A percentile compares a stretch with the other conserved stretches of the same genome.
These are phyloP conservation scores for Alethe castanea DNA, from an alignment of 2,113 vertebrate genomes.

Conservation along the genomic window DNA sequence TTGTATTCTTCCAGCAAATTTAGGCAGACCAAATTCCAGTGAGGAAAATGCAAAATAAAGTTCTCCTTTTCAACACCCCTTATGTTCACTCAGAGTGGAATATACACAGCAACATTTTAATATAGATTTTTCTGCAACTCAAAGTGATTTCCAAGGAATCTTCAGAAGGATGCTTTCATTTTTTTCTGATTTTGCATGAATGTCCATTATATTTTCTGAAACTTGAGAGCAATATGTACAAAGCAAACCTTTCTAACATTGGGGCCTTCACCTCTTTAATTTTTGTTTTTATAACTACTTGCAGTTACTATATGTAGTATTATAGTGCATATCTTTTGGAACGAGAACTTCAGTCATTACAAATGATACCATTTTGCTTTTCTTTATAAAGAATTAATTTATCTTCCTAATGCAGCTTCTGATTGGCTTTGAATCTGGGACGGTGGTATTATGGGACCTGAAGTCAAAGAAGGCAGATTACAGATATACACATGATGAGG, in stretches of 20 bases:
- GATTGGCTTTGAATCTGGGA: slow-evolving; percentile 98
- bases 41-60: not conserved
- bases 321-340: not conserved
- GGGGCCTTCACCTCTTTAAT: not conserved
- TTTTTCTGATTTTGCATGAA: not conserved
- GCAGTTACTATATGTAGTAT: not conserved
- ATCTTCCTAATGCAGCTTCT: slow-evolving; percentile 84
- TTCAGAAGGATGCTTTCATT: not conserved
- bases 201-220: not conserved
- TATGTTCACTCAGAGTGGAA: not conserved
- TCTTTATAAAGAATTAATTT: not conserved
- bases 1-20: not conserved
- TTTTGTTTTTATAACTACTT: not conserved
- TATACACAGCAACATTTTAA: not conserved
- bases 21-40: not conserved
- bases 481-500: slow-evolving; percentile 98
- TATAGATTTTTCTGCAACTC: not conserved
- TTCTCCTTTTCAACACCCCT: not conserved
- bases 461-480: slow-evolving; percentile 99
- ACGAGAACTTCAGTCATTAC: slow-evolving; percentile 43
- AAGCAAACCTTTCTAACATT: not conserved
- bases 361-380: not conserved
- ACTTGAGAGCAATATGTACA: not conserved
- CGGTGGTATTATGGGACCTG: slow-evolving; percentile 95
- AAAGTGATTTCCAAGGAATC: not conserved